A percentile compares a stretch with the other conserved stretches of the same genome.
Conservation (phyloP, 2,797 vertebrate species). For the Poecilia picta region DNA sequence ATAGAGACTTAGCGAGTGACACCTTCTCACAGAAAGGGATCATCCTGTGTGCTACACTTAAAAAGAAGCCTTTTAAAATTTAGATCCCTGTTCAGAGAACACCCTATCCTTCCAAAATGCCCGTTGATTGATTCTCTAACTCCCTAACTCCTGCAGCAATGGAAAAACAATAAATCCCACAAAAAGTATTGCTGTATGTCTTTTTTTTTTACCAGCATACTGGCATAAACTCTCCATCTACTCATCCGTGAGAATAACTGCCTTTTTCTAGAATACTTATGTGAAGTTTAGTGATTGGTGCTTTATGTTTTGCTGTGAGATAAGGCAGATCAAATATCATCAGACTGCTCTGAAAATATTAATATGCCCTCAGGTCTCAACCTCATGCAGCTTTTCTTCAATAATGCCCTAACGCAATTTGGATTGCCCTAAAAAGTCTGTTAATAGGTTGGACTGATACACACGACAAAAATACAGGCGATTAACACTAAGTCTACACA, state of each 20-base stretch:
- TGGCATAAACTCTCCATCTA: not conserved
- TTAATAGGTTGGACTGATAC: not conserved
- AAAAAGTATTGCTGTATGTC: constrained; percentile 2
- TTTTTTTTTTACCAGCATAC: not conserved
- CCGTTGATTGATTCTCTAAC: constrained; percentile 61
- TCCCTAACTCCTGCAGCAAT: constrained; percentile 37
- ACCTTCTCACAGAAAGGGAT: constrained; percentile 65
- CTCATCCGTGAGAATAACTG: not conserved
- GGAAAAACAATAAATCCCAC: constrained; percentile 42
- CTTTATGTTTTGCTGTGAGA: not conserved
- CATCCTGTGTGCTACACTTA: constrained; percentile 61
- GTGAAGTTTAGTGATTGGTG: not conserved
- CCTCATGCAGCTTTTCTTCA: not conserved
- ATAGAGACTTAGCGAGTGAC: constrained; percentile 66
- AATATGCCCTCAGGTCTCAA: not conserved
- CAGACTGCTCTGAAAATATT: not conserved
- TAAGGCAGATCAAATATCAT: not conserved
- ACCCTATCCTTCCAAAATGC: constrained; percentile 58
- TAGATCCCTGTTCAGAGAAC: constrained; percentile 67
- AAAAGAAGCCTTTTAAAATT: constrained; percentile 72
- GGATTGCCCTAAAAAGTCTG: not conserved
- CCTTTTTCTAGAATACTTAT: not conserved
- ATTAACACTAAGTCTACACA: not conserved
- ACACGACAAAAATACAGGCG: not conserved
- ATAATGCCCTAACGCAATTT: not conserved